A percentile compares a stretch with the other conserved stretches of the same genome.
Conservation (phyloP, 2,888 invertebrate species). For the Microplitis deprimator region DNA sequence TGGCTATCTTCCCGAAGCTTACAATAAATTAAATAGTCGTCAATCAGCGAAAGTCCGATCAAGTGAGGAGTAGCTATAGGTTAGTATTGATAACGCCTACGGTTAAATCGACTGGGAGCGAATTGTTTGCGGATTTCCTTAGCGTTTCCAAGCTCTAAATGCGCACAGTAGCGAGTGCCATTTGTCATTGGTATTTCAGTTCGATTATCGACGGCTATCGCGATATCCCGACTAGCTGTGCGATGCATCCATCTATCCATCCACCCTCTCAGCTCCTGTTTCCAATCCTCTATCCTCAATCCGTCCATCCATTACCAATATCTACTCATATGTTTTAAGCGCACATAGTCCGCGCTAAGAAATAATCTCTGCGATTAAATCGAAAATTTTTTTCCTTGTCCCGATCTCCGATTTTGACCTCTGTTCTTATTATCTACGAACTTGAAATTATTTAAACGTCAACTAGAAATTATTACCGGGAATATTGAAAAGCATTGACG, state of each 20-base stretch:
- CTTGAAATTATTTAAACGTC: no score
- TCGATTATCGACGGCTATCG: slow-evolving; percentile 48
- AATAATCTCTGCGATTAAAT: not conserved
- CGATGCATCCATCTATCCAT: not conserved
- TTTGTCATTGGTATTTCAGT: slow-evolving; percentile 49
- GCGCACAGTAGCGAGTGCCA: slow-evolving; percentile 39
- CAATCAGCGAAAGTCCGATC: no score
- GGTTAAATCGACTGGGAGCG: slow-evolving; percentile 50
- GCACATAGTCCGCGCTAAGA: not conserved
- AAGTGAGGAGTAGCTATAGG: no score
- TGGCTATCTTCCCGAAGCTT: no score
- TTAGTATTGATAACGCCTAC: slow-evolving; percentile 37
- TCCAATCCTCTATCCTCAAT: not conserved
- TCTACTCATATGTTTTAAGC: not conserved
- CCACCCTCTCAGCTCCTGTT: no score
- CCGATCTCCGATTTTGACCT: not conserved
- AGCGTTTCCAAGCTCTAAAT: slow-evolving; percentile 23
- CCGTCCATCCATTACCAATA: not conserved
- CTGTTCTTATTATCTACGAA: no score
- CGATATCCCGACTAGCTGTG: slow-evolving; percentile 31
- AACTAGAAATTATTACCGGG: no score
- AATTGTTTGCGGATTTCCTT: slow-evolving; percentile 53
- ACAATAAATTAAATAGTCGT: no score
- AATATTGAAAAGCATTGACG: no score
- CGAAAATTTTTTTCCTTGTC: no score